Evolutionary conservation across 2,888 invertebrate species (phyloP), one percentile per base, ranked within the genome.

Genomic region (Ornithoptera alexandrae): DNA sequence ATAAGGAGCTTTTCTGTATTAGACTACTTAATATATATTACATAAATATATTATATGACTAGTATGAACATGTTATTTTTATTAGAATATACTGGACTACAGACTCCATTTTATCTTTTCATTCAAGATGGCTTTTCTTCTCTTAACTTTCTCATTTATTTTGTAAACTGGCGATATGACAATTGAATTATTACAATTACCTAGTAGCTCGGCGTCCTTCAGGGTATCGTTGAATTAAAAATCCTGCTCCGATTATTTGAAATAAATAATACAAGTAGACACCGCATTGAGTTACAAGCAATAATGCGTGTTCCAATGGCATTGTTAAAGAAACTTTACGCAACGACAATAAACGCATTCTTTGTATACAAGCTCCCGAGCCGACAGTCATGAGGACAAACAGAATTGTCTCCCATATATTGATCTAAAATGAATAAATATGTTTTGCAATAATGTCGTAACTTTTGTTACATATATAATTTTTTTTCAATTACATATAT

Each of bases 261-360:
- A 96, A 96, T 74, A 96, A 92, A 79, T 95, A 95, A 87, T 96
- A 96, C 22, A 96, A 93, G 83, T 96, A 96, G 70, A 97, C 95
- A 5, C 97, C 97, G 42, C 95, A 95, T 83, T 97, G 96, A 1
- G 97, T 96, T 57, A 96, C 95, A 7, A 97, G 93, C 56, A 97
- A 88, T 24, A 97, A 88, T 0, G 95, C 95, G 78, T 95, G 95
- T 78, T 96, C 96, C 74, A 96, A 85, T 62, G 93, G 93, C 77
- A 93, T 77, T 1, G 85, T 75, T 4, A 85, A 77, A n/a, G 89
- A 80, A 0, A 83, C 76, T 56, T 85, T 80, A 4, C 88, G 86
- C n/a, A 88, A 73, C 0, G 86, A 85, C 66, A 92, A 74, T 0
- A 84, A 81, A 39, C 90, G 84, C 88, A 91, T 90, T 46, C 89